Percentiles rank a stretch among this genome's conserved stretches.
These are phyloP conservation scores for Brachionus angularis DNA, from an alignment of 1,140 invertebrate genomes.

Conservation along the genomic window DNA sequence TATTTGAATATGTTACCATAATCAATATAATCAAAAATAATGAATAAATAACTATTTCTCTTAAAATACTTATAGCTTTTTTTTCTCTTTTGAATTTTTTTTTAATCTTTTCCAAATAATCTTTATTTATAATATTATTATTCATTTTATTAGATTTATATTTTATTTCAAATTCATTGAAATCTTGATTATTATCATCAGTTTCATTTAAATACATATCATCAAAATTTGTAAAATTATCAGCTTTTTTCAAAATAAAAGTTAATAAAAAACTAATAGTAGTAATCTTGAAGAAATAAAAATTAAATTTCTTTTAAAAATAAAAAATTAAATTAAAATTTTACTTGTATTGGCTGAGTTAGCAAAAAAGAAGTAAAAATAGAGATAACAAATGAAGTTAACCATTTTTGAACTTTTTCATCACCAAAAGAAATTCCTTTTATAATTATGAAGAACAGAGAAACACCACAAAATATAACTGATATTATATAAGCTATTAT, in stretches of 20 bases:
- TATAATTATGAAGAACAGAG: slow-evolving; percentile 61
- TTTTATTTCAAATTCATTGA: neutral
- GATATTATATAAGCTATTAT: slow-evolving; percentile 61
- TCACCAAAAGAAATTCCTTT: slow-evolving; percentile 63
- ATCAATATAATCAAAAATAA: slow-evolving; percentile 16
- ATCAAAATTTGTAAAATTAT: slow-evolving; percentile 28
- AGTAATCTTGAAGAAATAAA: no score
- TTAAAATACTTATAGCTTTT: slow-evolving; percentile 14
- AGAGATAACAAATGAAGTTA: slow-evolving; percentile 61
- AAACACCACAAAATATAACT: slow-evolving; percentile 55
- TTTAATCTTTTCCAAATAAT: neutral
- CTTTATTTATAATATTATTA: neutral
- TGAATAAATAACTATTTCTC: slow-evolving; percentile 54
- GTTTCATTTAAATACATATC: neutral
- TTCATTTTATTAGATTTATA: neutral
- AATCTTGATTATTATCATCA: neutral
- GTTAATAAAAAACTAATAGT: neutral
- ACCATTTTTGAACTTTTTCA: slow-evolving; percentile 62
- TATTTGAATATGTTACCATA: slow-evolving; percentile 13
- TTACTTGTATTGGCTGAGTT: slow-evolving; percentile 62
- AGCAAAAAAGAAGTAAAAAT: slow-evolving; percentile 62
- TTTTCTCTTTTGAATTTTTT: slow-evolving; percentile 17
- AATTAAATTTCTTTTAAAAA: no score
- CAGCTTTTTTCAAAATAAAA: slow-evolving; percentile 7
- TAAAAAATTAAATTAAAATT: no score